phyloP scores from a whole-genome alignment of 2,113 vertebrate genomes.

The Peromyscus polionotus region DNA sequence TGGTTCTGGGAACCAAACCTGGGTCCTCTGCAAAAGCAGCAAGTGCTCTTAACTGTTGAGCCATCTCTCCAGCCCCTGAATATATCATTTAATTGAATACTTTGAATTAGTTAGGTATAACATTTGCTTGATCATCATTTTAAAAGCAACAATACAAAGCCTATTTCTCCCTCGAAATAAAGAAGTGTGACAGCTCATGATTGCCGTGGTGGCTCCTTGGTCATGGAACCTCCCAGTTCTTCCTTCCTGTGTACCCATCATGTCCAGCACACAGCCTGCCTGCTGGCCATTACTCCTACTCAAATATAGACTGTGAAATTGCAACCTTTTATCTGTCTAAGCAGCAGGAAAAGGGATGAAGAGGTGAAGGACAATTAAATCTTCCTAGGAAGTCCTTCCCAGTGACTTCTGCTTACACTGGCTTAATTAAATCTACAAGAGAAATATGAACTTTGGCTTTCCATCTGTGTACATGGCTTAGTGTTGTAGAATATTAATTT shows the following conservation, averaged over 20 bases:
- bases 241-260: not conserved
- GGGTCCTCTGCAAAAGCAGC: not conserved
- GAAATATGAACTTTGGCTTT: not conserved
- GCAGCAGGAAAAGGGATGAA: not conserved
- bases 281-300: not conserved
- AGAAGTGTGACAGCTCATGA: not conserved
- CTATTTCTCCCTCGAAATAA: slow-evolving; percentile 11
- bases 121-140: not conserved
- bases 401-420: not conserved
- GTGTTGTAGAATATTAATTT: too few relatives aligned
- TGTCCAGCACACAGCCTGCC: not conserved
- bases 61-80: not conserved
- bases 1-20: not conserved
- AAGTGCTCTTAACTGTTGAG: not conserved
- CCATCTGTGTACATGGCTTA: not conserved
- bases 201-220: not conserved
- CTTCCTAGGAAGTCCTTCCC: not conserved
- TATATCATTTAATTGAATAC: not conserved
- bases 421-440: not conserved
- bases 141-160: slow-evolving; percentile 13
- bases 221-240: not conserved
- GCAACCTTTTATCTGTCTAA: not conserved
- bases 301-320: not conserved
- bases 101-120: slow-evolving; percentile 22
- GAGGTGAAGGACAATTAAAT: not conserved